These are phyloP conservation scores for Cygnus olor DNA, from an alignment of 2,797 vertebrate genomes.

Conservation along the genomic window DNA sequence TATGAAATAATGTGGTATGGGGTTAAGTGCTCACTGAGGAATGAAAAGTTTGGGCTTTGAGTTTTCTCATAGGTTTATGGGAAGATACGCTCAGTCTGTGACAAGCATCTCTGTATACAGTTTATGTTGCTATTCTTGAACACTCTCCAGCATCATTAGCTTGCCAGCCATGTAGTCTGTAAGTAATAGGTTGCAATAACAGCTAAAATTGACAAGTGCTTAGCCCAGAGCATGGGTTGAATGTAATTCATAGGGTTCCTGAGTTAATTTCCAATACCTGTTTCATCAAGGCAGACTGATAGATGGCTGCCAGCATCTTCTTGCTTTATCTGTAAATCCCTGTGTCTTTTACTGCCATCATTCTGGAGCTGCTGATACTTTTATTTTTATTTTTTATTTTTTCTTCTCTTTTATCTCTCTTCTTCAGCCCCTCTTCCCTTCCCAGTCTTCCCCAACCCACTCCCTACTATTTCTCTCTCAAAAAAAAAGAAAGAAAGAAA, in stretches of 20 bases:
- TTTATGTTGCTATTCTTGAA: constrained; percentile 75
- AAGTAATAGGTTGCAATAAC: constrained; percentile 86
- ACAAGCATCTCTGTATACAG: constrained; percentile 41
- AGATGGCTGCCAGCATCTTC: constrained; percentile 80
- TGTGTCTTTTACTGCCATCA: constrained; percentile 69
- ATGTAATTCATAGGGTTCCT: constrained; percentile 84
- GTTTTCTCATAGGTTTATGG: neutral
- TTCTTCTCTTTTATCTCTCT: neutral
- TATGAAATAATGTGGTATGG: constrained; percentile 4
- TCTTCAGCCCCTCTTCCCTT: neutral
- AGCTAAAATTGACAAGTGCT: constrained; percentile 86
- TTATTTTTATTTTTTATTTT: neutral
- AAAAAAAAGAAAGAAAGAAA: too few relatives aligned
- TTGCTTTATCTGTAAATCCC: constrained; percentile 76
- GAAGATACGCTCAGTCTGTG: constrained; percentile 42
- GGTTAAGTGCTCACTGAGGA: constrained; percentile 41
- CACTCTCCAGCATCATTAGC: constrained; percentile 76
- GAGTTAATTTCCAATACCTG: constrained; percentile 86
- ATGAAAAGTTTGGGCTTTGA: neutral
- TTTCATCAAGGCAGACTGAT: constrained; percentile 81
- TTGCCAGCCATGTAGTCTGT: constrained; percentile 82
- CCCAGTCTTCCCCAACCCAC: neutral
- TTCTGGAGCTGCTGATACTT: neutral
- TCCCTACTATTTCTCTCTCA: neutral
- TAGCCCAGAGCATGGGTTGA: constrained; percentile 84